These are phyloP conservation scores for Corydoras maculifer DNA, from an alignment of 2,113 vertebrate species.

Conservation along the genomic window DNA sequence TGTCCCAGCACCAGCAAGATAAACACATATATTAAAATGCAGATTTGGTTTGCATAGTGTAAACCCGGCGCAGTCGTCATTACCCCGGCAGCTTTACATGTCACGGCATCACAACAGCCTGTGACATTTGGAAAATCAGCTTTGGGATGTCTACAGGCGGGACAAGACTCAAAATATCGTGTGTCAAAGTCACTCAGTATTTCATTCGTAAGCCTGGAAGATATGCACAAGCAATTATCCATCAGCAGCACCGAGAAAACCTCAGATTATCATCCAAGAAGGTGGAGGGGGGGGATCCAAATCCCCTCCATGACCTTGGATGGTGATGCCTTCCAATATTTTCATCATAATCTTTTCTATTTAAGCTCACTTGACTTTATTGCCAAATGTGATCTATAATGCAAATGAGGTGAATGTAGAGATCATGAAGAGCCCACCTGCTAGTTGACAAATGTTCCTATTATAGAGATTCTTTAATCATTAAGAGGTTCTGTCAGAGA, in stretches of 20 bases:
- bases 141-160: neutral
- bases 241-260: neutral
- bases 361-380: slow-evolving; percentile 9
- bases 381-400: neutral
- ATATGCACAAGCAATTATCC: slow-evolving; percentile 1
- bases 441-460: neutral
- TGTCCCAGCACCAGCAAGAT: no score
- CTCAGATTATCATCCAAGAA: slow-evolving; percentile 9
- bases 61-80: neutral
- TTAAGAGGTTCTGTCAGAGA: neutral
- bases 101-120: neutral
- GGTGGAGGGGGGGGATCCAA: neutral
- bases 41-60: neutral
- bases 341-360: slow-evolving; percentile 12
- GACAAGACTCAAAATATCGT: neutral
- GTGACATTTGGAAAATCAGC: neutral
- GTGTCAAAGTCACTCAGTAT: neutral
- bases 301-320: neutral
- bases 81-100: neutral
- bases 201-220: neutral
- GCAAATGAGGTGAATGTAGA: neutral
- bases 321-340: slow-evolving; percentile 1
- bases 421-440: slow-evolving; percentile 3
- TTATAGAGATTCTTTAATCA: neutral
- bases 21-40: neutral